phyloP scores from a whole-genome alignment of 2,888 invertebrate genomes.

The Zaprionus obscuricornis region DNA sequence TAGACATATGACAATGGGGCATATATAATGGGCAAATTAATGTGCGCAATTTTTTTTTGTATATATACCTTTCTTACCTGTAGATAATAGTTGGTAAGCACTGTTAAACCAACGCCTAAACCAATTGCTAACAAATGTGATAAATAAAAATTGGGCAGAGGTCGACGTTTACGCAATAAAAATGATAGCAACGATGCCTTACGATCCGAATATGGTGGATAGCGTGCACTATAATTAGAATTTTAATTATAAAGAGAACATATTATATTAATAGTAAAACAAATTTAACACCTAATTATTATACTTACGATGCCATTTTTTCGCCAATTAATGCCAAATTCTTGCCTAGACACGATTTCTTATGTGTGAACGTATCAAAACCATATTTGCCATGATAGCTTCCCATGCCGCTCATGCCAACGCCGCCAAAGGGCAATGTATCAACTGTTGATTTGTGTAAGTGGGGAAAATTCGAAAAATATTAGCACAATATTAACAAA shows the following conservation, averaged over 20 bases:
- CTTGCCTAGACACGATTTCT: conserved; percentile 91
- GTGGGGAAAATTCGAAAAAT: background rate
- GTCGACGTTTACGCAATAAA: conserved; percentile 87
- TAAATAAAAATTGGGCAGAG: conserved; percentile 86
- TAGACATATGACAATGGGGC: background rate
- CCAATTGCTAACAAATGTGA: conserved; percentile 88
- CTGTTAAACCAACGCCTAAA: conserved; percentile 87
- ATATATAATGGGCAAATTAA: no score
- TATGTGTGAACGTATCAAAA: conserved; percentile 97
- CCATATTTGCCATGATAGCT: conserved; percentile 95
- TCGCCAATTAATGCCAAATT: conserved; percentile 89
- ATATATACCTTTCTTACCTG: conserved; percentile 80
- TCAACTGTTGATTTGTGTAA: no score
- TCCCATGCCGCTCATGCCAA: conserved; percentile 97
- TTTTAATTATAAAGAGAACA: background rate
- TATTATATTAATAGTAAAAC: background rate
- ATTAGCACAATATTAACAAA: background rate
- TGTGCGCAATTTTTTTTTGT: no score
- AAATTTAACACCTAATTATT: background rate
- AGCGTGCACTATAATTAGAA: conserved; percentile 86
- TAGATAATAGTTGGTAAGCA: conserved; percentile 81
- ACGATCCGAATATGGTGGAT: conserved; percentile 92
- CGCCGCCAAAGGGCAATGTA: conserved; percentile 97
- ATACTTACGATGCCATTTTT: conserved; percentile 86
- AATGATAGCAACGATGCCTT: conserved; percentile 87